Evolutionary conservation across 2,797 vertebrate species (phyloP), one percentile per base, ranked within the genome.

Genomic region (Tapera naevia): DNA sequence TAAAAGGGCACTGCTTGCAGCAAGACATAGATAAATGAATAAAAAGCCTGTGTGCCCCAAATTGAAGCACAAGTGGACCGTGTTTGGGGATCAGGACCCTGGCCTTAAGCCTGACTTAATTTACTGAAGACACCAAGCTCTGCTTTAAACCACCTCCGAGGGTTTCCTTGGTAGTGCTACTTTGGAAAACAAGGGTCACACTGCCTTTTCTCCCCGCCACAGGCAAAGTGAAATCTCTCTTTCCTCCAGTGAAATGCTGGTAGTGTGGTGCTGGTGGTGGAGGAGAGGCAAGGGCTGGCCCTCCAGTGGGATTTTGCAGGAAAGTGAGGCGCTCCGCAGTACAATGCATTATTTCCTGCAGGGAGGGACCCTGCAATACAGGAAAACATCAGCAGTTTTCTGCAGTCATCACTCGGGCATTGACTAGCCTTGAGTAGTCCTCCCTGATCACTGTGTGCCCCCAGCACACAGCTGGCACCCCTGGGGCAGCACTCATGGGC

Each of bases 321-420:
- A 85, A 97, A 80, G 54, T 17, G 4, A 73, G 27, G 75, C 9
- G 2, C 92, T 93, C 92, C 2, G n/a, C 72, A 91, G 70, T 6
- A 97, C 95, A 96, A 95, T 95, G 88, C 96, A 30, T 53, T 2
- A 27, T 70, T 97, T 97, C 96, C 96, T 96, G 92, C 94, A 86
- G 96, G 96, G 95, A 95, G 91, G 95, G 70, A 84, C 79, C 66
- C 66, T 0, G 25, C 76, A 41, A 64, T 62, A 72, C 94, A 95
- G 95, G 96, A 96, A 96, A 91, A 25, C 82, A 91, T 94, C 94
- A 86, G 93, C 94, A 62, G n/a, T 91, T 93, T 91, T 93, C 72
- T 78, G 51, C 65, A 25, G 64, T 35, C 82, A 54, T 35, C 8
- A 2, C 50, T 57, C 1, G 10, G 74, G 32, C 17, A 10, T 45